Conservation (phyloP, 2,113 vertebrate species). For the Ginglymostoma cirratum region DNA sequence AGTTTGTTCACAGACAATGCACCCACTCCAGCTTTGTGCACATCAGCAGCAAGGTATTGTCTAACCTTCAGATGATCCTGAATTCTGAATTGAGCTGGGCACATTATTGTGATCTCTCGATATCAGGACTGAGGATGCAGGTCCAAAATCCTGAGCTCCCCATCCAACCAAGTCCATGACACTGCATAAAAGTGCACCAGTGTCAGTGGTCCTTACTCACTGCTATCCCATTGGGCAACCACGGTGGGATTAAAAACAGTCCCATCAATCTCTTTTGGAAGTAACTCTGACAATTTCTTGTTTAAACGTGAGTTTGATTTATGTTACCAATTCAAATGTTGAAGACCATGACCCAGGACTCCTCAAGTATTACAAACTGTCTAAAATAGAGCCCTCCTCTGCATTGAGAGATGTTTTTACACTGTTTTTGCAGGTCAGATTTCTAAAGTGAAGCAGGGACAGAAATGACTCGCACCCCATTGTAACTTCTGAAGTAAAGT, state of each 20-base stretch:
- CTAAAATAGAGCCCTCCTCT: not conserved
- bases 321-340: not conserved
- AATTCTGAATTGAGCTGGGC: not conserved
- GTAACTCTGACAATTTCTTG: not conserved
- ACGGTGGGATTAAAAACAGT: not conserved
- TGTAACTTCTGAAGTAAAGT: not conserved
- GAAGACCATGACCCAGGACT: not conserved
- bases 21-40: not conserved
- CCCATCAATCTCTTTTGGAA: not conserved
- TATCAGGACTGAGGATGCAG: not conserved
- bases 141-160: not conserved
- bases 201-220: not conserved
- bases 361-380: not conserved
- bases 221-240: not conserved
- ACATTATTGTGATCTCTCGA: not conserved
- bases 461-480: not conserved
- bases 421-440: not conserved
- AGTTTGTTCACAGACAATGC: not conserved
- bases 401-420: not conserved
- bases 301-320: not conserved
- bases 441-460: constrained; percentile 11
- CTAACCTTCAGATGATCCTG: not conserved
- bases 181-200: no score
- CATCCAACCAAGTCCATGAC: not conserved
- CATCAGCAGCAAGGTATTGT: not conserved